Base-by-base conservation (phyloP, 2,888 invertebrate genomes). In the Cactoblastis cactorum region DNA sequence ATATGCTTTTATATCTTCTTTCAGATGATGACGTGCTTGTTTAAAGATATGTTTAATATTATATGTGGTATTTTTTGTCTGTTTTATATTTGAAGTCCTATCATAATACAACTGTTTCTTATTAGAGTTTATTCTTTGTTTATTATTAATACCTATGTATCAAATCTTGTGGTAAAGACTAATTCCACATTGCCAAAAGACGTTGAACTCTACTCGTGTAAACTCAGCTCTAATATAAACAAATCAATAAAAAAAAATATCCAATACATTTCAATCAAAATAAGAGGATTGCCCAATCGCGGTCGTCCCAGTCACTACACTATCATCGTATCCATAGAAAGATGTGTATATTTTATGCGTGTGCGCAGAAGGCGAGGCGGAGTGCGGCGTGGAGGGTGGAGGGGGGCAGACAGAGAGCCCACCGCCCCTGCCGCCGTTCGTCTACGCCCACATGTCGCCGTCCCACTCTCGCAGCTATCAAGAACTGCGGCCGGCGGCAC, bases 381-480 rank as follows among this genome's bases (percentile, higher is more conserved):
- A 71, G 74, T 67, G 77, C 72, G 73, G 70, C 56, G 67, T 63
- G 69, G 65, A 63, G 58, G 66, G 65, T 59, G 65, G 63, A 61
- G 71, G 65, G 51, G 68, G 69, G 64, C 70, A 63, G 62, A 76
- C 70, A 69, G 77, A 76, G 69, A 80, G 83, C 74, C 81, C 84
- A 75, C 80, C 82, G 76, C 80, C 77, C 72, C 74, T 67, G 70
- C 70, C 71, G 62, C 59, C 73, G 71, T 72, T 69, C 73, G 81
- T 81, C 69, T 79, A 77, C 82, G 83, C 83, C 82, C 80, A 70
- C 73, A 67, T 71, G 71, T 78, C 83, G 72, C 80, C 84, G 77
- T 71, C 80, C 71, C 79, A 68, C 75, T 72, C 82, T 77, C 84
- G 83, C 81, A 78, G 84, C 84, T 85, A 86, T 84, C 84, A 86